Evolutionary conservation across 2,888 invertebrate species (phyloP), one percentile per base, ranked within the genome.

Genomic region (Pterostichus niger): DNA sequence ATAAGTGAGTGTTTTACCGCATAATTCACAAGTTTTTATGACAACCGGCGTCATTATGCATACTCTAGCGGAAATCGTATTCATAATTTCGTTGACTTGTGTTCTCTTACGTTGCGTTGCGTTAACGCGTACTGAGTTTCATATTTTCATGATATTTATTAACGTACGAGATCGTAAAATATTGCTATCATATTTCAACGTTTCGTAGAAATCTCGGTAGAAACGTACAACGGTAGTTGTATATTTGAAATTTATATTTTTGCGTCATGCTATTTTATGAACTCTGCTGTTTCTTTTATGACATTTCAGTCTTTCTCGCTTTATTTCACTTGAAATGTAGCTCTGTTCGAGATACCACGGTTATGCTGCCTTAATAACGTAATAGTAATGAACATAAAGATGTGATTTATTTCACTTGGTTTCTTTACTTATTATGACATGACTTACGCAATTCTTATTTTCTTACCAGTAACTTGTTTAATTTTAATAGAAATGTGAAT

Each of bases 1-100:
- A 82, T 82, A 82, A 82, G 82, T 82, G 56, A 61, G 59, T 82
- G 82, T 82, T 82, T 82, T 82, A 82, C 75, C 59, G 75, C 82
- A 82, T 82, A 82, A 61, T 82, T 82, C 82, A 82, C 82, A 75
- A 73, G 82, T 82, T 82, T 81, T 81, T 82, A 82, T 82, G 73
- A 82, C 82, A 82, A 46, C 31, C 61, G 35, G 31, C 75, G 82
- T 82, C 75, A 82, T 82, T 82, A 82, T 82, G 75, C 82, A 82
- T 59, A 56, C 35, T 31, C 49, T 44, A 31, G 61, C 73, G 82
- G 82, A 82, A 82, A 82, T 33, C 56, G 71, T 82, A 82, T 82
- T 82, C 82, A 75, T 82, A 82, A 82, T 75, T 81, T 56, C 56
- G 17, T 40, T 75, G 68, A 31, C 35, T 64, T 71, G 13, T 13